Percentiles rank a stretch among this genome's conserved stretches.
phyloP scores from a whole-genome alignment of 2,888 invertebrate genomes.

The Oligia strigilis region DNA sequence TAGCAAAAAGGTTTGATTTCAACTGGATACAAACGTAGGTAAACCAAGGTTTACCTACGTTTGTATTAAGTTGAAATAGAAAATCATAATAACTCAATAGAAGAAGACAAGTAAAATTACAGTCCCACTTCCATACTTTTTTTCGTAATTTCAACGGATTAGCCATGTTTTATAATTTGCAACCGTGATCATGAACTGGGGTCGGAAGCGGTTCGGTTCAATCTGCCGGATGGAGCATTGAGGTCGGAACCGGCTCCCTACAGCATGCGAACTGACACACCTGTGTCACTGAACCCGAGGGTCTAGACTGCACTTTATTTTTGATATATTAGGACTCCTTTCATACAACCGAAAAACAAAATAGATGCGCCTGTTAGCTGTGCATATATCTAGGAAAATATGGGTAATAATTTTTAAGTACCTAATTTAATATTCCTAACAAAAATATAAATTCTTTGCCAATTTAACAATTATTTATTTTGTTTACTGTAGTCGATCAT shows the following conservation, averaged over 20 bases:
- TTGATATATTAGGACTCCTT: neutral
- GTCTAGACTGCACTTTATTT: neutral
- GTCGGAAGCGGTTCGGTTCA: constrained; percentile 56
- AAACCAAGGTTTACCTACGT: neutral
- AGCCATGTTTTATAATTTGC: constrained; percentile 4
- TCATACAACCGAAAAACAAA: neutral
- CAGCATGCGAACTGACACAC: constrained; percentile 55
- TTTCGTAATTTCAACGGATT: neutral
- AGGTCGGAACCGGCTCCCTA: constrained; percentile 64
- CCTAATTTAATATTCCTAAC: neutral
- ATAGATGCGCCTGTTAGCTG: neutral
- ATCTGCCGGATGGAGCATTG: constrained; percentile 65
- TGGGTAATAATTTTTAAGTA: neutral
- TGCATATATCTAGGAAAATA: neutral
- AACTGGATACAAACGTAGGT: neutral
- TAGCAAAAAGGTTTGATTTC: neutral
- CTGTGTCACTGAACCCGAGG: constrained; percentile 60
- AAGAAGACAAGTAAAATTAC: neutral
- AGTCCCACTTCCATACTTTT: neutral
- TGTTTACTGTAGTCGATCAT: no score
- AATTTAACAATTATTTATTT: neutral
- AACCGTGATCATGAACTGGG: constrained; percentile 24
- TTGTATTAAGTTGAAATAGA: no score
- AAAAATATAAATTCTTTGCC: neutral
- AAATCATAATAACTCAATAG: neutral